phyloP scores from a whole-genome alignment of 1,140 invertebrate genomes.

The Parapsyche elsis region DNA sequence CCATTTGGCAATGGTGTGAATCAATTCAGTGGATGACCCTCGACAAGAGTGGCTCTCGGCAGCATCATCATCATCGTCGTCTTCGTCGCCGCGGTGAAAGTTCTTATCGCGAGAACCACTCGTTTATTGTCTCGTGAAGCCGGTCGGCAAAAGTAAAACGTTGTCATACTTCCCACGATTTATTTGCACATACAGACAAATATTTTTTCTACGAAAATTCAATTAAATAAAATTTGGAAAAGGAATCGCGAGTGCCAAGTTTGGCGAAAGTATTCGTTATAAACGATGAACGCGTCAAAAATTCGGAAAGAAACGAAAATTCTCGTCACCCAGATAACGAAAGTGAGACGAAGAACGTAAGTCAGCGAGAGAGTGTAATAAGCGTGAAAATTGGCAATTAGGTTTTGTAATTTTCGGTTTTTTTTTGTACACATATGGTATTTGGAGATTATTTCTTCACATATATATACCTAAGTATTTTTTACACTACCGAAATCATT shows the following conservation, averaged over 20 bases:
- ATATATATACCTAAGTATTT: too few species aligned
- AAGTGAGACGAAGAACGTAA: neutral
- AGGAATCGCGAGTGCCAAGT: neutral
- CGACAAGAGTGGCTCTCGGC: conserved; percentile 1
- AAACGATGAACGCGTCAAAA: neutral
- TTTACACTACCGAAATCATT: too few species aligned
- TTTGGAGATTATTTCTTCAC: too few species aligned
- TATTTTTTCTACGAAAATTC: neutral
- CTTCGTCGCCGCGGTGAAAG: conserved; percentile 13
- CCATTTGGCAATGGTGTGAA: neutral
- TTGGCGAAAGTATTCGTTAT: neutral
- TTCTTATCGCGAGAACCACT: conserved; percentile 31
- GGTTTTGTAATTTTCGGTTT: too few species aligned
- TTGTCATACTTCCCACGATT: conserved; percentile 24
- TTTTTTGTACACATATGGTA: too few species aligned
- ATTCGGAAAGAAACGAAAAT: neutral
- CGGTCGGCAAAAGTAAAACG: conserved; percentile 3
- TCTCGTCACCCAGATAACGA: neutral
- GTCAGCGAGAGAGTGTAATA: neutral
- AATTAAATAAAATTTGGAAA: conserved; percentile 13
- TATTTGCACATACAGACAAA: neutral
- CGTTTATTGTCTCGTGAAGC: conserved; percentile 11
- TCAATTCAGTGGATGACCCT: conserved; percentile 16
- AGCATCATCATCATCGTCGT: neutral
- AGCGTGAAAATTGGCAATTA: neutral